phyloP scores from a whole-genome alignment of 2,888 invertebrate species.

The Phaonia tiefii region DNA sequence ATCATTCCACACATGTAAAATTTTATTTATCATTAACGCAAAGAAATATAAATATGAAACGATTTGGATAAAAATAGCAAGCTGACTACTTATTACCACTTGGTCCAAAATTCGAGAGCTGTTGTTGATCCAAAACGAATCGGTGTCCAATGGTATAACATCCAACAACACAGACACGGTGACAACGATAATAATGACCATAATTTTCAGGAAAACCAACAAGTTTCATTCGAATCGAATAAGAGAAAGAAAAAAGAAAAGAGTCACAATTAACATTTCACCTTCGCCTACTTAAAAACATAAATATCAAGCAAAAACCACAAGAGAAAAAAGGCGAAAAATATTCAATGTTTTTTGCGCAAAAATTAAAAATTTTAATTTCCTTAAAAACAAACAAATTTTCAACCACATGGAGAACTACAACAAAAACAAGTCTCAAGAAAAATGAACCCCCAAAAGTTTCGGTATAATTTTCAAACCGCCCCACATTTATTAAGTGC shows the following conservation, averaged over 20 bases:
- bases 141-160: no score
- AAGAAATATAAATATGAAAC: no score
- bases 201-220: no score
- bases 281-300: slow-evolving; percentile 52
- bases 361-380: background rate
- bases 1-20: no score
- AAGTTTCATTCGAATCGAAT: background rate
- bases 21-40: background rate
- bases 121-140: slow-evolving; percentile 8
- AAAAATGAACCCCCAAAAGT: background rate
- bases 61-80: slow-evolving; percentile 40
- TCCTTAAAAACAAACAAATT: background rate
- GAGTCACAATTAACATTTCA: slow-evolving; percentile 30
- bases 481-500: no score
- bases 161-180: no score
- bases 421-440: background rate
- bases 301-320: slow-evolving; percentile 25
- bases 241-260: no score
- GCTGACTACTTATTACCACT: slow-evolving; percentile 30
- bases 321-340: background rate
- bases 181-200: no score
- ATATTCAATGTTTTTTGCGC: no score
- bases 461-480: no score
- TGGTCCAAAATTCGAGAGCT: background rate
- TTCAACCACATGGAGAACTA: background rate